These are phyloP conservation scores for Dicrurus megarhynchus DNA, from an alignment of 2,113 vertebrate genomes.

Conservation along the genomic window DNA sequence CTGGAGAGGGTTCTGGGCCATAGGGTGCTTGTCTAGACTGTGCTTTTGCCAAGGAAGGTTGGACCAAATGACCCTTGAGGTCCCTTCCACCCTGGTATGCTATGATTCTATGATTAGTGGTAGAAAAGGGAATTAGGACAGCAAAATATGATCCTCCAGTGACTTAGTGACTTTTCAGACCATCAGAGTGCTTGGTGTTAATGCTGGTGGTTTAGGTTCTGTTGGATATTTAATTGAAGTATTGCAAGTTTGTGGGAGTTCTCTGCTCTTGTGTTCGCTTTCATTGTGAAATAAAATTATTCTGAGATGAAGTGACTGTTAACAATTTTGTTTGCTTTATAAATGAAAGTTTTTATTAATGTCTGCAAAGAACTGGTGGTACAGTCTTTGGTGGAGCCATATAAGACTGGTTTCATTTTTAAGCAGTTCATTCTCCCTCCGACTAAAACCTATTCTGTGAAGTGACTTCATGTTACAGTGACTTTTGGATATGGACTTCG, in stretches of 20 bases:
- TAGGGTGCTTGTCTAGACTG: neutral
- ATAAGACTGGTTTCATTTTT: neutral
- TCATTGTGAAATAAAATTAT: neutral
- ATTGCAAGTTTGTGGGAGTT: neutral
- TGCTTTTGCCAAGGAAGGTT: neutral
- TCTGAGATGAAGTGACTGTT: neutral
- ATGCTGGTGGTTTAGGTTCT: neutral
- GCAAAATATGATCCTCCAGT: neutral
- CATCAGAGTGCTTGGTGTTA: neutral
- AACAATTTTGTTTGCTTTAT: neutral
- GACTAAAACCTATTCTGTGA: neutral
- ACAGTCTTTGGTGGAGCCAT: neutral
- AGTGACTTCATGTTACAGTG: neutral
- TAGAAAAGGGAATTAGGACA: neutral
- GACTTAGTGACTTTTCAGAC: neutral
- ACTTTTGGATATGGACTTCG: neutral
- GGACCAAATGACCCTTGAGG: neutral
- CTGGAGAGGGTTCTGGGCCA: neutral
- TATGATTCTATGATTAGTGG: neutral
- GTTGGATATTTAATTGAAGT: neutral
- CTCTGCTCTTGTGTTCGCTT: neutral
- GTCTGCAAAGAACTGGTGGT: neutral
- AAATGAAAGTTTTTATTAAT: neutral
- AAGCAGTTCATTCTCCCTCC: neutral
- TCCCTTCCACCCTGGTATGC: neutral